Base-by-base conservation (phyloP, 2,797 vertebrate genomes). In the Hippopotamyrus pictus region DNA sequence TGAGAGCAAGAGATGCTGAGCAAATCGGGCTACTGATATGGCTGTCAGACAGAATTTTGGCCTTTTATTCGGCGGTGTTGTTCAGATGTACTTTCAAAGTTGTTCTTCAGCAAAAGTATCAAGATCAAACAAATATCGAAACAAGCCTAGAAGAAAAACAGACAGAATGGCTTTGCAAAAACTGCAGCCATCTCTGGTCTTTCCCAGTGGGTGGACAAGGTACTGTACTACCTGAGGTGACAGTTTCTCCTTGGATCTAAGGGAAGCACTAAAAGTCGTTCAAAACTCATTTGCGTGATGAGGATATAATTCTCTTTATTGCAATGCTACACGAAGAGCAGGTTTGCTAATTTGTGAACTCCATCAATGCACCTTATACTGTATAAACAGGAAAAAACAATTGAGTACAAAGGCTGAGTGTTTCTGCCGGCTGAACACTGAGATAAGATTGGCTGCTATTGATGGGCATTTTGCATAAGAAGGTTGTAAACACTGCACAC, bases 201-300 rank as follows among this genome's bases (percentile, higher is more conserved):
- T 44, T 79, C 41, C 41, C 41, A 0, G 41, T 41, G 41, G 41
- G 41, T 41, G 41, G 41, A 41, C 4, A 41, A 41, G 41, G 41
- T 5, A 4, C 4, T 4, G 41, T 5, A 4, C 4, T 4, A 3
- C 41, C 41, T 41, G 41, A 41, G 41, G 41, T 41, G 29, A 25
- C 29, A 94, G 92, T 94, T 96, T 94, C 94, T 95, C 93, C 92
- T 92, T 88, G 91, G 91, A 92, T 87, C 54, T 82, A 85, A 89
- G 86, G 90, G 89, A 90, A 90, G 48, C 90, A 85, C 82, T 89
- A 87, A 69, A 73, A 90, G 48, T 88, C 46, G 90, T 93, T 92
- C 90, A 79, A 82, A 54, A 22, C 17, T 76, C 14, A 22, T 41
- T 59, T 46, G 37, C 54, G 3, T 3, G 37, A 79, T 12, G 73